These are phyloP conservation scores for Drosophila rellima DNA, from an alignment of 2,888 invertebrate species.

Conservation along the genomic window DNA sequence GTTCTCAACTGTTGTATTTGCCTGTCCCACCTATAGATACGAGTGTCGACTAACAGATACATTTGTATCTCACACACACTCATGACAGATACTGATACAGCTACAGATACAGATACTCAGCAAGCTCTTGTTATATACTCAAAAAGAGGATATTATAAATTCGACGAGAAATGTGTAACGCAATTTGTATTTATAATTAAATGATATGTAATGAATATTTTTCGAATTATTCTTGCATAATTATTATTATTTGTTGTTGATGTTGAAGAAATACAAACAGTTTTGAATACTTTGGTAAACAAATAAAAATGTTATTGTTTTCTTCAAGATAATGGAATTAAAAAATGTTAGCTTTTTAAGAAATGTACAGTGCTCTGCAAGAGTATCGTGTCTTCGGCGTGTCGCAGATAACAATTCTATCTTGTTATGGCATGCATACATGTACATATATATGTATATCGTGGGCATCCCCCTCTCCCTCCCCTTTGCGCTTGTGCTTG, in stretches of 20 bases:
- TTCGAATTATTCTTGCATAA: too few species aligned
- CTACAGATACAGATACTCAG: constrained; percentile 16
- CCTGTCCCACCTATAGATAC: constrained; percentile 35
- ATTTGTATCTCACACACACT: constrained; percentile 60
- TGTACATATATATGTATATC: not conserved
- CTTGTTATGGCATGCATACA: constrained; percentile 20
- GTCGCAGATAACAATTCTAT: not conserved
- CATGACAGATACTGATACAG: constrained; percentile 17
- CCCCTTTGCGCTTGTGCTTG: constrained; percentile 28
- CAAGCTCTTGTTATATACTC: constrained; percentile 25
- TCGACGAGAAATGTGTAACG: not conserved
- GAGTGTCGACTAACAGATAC: constrained; percentile 52
- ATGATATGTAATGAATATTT: too few species aligned
- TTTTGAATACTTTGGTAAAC: too few species aligned
- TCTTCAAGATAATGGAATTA: too few species aligned
- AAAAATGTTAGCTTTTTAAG: too few species aligned
- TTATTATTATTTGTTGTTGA: too few species aligned
- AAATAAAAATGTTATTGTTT: too few species aligned
- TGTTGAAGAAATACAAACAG: too few species aligned
- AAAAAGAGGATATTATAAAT: not conserved
- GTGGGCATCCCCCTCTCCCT: not conserved
- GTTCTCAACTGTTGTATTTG: constrained; percentile 1
- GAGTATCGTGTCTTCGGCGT: not conserved
- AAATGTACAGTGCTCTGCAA: too few species aligned
- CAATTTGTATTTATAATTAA: too few species aligned